Evolutionary conservation across 2,113 vertebrate species (phyloP).

Genomic region (Antechinus flavipes): DNA sequence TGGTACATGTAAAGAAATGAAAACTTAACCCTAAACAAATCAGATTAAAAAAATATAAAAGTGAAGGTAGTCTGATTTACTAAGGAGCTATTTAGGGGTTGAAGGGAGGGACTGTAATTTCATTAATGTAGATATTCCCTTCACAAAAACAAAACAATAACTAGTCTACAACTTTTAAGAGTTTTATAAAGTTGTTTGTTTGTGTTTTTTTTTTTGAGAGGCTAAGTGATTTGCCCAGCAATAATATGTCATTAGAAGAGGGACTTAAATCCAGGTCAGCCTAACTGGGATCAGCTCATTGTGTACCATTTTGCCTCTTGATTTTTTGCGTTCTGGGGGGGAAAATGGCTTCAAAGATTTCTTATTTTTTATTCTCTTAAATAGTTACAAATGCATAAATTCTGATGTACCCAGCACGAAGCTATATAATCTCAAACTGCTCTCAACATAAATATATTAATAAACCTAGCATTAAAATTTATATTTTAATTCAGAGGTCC

Average conservation of each 20-base stretch:
- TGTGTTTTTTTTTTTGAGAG: too few relatives aligned
- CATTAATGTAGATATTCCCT: background rate
- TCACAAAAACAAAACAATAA: too few relatives aligned
- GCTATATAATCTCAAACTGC: slow-evolving; percentile 41
- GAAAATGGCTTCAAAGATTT: too few relatives aligned
- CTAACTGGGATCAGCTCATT: too few relatives aligned
- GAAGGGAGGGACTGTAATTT: background rate
- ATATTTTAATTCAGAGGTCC: background rate
- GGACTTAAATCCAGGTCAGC: too few relatives aligned
- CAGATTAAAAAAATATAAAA: background rate
- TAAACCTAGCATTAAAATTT: slow-evolving; percentile 30
- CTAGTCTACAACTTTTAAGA: too few relatives aligned
- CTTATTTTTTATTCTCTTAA: too few relatives aligned
- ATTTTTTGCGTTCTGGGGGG: too few relatives aligned
- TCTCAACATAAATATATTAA: slow-evolving; percentile 36
- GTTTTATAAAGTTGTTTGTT: too few relatives aligned
- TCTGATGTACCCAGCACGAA: slow-evolving; percentile 41
- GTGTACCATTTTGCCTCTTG: too few relatives aligned
- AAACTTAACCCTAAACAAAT: background rate
- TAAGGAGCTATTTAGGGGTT: background rate
- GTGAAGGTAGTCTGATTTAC: background rate
- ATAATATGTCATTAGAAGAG: too few relatives aligned
- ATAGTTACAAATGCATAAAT: background rate
- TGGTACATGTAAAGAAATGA: background rate
- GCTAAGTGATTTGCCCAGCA: too few relatives aligned